A percentile compares a stretch with the other conserved stretches of the same genome.
Conservation (phyloP, 2,888 invertebrate genomes). For the Tanytarsus gracilentus region DNA sequence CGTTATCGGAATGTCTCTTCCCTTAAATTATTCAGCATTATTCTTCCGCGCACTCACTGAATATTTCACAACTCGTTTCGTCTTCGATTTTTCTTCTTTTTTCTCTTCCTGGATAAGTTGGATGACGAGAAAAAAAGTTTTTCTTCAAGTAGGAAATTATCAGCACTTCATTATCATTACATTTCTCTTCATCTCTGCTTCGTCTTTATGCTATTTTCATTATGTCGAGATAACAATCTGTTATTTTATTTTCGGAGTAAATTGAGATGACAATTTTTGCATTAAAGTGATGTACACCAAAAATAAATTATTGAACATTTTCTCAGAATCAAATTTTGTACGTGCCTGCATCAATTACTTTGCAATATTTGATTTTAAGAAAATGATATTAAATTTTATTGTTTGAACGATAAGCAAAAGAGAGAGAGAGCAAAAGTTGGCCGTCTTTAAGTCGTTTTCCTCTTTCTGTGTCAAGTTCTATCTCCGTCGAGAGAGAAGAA, state of each 20-base stretch:
- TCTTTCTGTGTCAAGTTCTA: neutral
- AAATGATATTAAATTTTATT: too few species aligned
- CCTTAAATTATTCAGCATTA: conserved; percentile 14
- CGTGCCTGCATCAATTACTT: too few species aligned
- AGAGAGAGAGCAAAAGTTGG: too few species aligned
- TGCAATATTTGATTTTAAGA: too few species aligned
- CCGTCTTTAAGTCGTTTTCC: neutral
- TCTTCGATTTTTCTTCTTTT: neutral
- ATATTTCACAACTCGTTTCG: neutral
- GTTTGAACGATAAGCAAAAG: too few species aligned
- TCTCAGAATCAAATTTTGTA: too few species aligned
- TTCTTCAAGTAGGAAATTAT: neutral
- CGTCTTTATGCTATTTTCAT: neutral
- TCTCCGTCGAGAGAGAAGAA: neutral
- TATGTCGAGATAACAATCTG: conserved; percentile 18
- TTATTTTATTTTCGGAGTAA: conserved; percentile 12
- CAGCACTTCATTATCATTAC: conserved; percentile 21
- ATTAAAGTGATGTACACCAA: too few species aligned
- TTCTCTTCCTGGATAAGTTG: neutral
- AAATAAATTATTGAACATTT: neutral
- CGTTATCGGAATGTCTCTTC: neutral
- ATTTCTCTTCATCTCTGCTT: neutral
- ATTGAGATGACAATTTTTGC: neutral
- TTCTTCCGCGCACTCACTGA: neutral
- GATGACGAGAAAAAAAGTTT: neutral